Evolutionary conservation across 2,888 invertebrate species (phyloP).

Genomic region (Strigamia transsilvanica): DNA sequence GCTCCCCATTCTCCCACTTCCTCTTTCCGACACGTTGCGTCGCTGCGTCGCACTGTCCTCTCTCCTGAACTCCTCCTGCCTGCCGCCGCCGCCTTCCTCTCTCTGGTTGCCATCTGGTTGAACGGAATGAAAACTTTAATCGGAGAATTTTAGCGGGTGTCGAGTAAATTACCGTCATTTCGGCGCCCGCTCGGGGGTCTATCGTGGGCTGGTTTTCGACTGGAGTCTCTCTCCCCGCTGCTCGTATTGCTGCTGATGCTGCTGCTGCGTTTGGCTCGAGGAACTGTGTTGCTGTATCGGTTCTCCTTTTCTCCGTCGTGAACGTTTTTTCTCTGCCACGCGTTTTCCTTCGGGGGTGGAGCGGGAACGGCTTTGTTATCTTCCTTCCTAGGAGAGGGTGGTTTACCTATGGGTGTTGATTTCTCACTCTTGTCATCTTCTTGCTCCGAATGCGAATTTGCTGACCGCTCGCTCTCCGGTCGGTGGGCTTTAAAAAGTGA

Average conservation of each 20-base stretch:
- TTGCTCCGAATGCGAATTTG: slow-evolving; percentile 52
- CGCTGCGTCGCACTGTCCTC: slow-evolving; percentile 52
- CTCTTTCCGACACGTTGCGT: slow-evolving; percentile 2
- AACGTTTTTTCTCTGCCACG: slow-evolving; percentile 58
- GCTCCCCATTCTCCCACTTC: slow-evolving; percentile 51
- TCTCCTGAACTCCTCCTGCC: slow-evolving; percentile 46
- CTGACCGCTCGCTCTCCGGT: slow-evolving; percentile 7
- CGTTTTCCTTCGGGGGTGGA: slow-evolving; percentile 61
- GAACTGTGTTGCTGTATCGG: slow-evolving; percentile 50
- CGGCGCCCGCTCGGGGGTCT: slow-evolving; percentile 49
- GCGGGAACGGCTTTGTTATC: slow-evolving; percentile 57
- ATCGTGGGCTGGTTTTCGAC: slow-evolving; percentile 29
- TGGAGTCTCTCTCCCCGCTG: slow-evolving; percentile 48
- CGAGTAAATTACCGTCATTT: not conserved
- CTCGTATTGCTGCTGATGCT: slow-evolving; percentile 52
- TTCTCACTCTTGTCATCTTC: slow-evolving; percentile 54
- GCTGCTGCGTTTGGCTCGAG: slow-evolving; percentile 52
- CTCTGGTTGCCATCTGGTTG: not conserved
- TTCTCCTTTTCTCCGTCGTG: slow-evolving; percentile 54
- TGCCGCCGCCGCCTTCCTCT: slow-evolving; percentile 51
- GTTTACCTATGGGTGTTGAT: slow-evolving; percentile 39
- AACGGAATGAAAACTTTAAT: not conserved
- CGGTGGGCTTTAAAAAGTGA: not conserved
- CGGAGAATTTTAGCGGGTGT: not conserved
- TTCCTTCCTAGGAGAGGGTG: slow-evolving; percentile 55